Evolutionary conservation across 2,888 invertebrate genomes (phyloP).

Genomic region (Oegoconia quadripuncta): DNA sequence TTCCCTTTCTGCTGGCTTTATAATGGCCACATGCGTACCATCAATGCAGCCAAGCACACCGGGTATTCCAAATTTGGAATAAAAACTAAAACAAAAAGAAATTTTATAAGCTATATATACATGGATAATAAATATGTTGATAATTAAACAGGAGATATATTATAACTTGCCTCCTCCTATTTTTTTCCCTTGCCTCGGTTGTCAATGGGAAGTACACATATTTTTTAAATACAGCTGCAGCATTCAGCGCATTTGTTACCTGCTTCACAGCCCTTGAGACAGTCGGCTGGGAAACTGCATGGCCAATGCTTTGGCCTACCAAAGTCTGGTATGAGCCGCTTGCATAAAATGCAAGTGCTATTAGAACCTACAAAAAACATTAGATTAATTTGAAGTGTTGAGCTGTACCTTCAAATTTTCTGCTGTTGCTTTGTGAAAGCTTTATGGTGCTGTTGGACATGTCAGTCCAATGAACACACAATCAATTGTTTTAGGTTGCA

Average conservation of each 20-base stretch:
- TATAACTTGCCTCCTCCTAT: constrained; percentile 3
- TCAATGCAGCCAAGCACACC: constrained; percentile 6
- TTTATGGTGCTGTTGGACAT: no score
- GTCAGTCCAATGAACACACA: no score
- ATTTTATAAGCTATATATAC: no score
- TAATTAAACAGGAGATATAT: no score
- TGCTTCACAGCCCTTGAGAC: constrained; percentile 11
- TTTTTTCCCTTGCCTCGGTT: constrained; percentile 5
- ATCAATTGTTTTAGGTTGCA: no score
- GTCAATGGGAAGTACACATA: constrained; percentile 11
- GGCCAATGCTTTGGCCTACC: constrained; percentile 2
- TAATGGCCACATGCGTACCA: constrained; percentile 2
- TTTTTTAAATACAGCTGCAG: constrained; percentile 10
- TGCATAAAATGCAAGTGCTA: constrained; percentile 13
- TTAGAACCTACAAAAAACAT: constrained; percentile 7
- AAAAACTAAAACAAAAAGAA: background rate
- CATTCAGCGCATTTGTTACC: constrained; percentile 12
- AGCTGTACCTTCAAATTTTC: no score
- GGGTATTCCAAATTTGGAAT: background rate
- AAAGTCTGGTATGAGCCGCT: constrained; percentile 12
- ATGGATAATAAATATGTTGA: background rate
- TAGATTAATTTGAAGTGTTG: no score
- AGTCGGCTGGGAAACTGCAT: constrained; percentile 3
- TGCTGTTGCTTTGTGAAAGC: no score
- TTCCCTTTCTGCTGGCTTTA: background rate